Evolutionary conservation across 2,113 vertebrate genomes (phyloP), one percentile per base, ranked within the genome.

Genomic region (Montifringilla adamsi): DNA sequence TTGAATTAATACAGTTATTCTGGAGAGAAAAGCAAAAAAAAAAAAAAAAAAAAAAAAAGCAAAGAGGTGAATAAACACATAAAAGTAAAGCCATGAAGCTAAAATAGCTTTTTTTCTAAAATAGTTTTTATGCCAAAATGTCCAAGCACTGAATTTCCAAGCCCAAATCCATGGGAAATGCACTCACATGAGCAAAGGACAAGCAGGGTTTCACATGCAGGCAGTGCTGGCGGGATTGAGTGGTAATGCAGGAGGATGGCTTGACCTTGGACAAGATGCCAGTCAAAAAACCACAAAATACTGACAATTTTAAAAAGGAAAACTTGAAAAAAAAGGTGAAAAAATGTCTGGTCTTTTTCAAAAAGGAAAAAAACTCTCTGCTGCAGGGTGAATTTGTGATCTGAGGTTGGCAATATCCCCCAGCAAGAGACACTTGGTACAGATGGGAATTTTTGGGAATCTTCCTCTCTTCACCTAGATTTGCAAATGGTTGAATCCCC

Each of bases 281-380:
- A 37, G 17, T 44, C 17, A 60, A 37, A 89, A 80, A 80, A 74
- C 3, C 0, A 37, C n/a, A 73, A 73, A 89, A 58, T 35, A 56
- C 1, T 50, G 62, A 58, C 18, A 7, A 3, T 16, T 92, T 60
- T 14, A 4, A 26, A 72, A 72, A 21, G 3, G 50, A n/a, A 70
- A 47, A 30, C 9, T 33, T 46, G 12, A 3, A 21, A 27, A 46
- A 66, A 66, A 31, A 19, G 5, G 3, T 31, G 19, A 24, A 19
- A 41, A 84, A 37, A 15, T 2, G 0, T 30, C 19, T 15, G 6
- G 4, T 41, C 7, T 49, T 56, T 89, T 68, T 49, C 41, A 59
- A 30, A 3, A 8, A 16, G 7, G 23, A 4, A 41, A 41, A 39
- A 49, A 20, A 0, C 0, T 15, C 27, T 10, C 16, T 49, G n/a